phyloP scores from a whole-genome alignment of 1,140 invertebrate genomes.

The Sipha flava region DNA sequence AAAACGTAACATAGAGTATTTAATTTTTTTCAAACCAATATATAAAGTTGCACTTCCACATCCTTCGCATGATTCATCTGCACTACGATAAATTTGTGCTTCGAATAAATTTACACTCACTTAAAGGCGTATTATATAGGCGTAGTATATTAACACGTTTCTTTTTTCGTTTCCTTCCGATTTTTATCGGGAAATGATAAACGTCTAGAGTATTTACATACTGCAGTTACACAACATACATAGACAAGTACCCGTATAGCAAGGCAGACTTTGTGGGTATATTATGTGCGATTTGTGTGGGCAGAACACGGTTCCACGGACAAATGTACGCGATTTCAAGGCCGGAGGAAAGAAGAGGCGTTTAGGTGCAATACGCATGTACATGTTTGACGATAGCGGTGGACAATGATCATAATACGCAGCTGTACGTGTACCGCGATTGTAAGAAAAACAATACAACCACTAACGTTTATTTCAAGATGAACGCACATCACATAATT shows the following conservation, averaged over 20 bases:
- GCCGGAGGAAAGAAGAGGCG: constrained; percentile 23
- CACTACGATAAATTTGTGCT: too few species aligned
- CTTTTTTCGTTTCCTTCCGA: not conserved
- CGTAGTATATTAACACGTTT: not conserved
- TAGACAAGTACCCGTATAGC: not conserved
- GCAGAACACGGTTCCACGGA: not conserved
- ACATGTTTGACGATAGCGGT: too few species aligned
- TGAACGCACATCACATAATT: too few species aligned
- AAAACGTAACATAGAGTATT: too few species aligned
- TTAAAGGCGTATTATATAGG: too few species aligned
- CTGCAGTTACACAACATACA: not conserved
- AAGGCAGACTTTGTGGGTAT: not conserved
- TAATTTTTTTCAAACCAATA: too few species aligned
- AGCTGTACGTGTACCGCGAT: too few species aligned
- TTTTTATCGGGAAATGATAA: not conserved
- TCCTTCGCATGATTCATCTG: too few species aligned
- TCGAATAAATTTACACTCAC: not conserved
- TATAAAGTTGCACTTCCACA: too few species aligned
- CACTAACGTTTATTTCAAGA: too few species aligned
- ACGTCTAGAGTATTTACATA: not conserved
- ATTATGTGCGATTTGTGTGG: not conserved
- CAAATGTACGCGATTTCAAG: not conserved
- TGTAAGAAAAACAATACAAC: too few species aligned
- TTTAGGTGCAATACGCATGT: not conserved
- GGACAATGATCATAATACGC: too few species aligned